Base-by-base conservation (phyloP, 30 jellyfish, hydroid and myxozoan species). In the Hydra vulgaris region DNA sequence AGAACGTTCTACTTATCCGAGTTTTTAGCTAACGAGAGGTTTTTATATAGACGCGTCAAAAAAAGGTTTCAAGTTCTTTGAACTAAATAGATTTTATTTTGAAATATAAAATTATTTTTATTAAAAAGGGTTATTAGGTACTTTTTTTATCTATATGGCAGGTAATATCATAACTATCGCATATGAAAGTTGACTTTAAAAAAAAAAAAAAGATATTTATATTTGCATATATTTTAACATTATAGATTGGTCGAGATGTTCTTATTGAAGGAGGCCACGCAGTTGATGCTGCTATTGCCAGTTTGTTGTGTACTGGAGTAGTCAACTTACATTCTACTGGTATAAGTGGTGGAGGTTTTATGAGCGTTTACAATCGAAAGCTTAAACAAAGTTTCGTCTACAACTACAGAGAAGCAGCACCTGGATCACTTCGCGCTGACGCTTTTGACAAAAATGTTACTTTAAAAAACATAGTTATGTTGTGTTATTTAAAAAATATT, bases 261-360 rank as follows among this genome's bases (percentile, higher is more conserved):
- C 88, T 89, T 19, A 70, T 70, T 81, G 54, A 71, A 23, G 94
- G 94, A 15, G 97, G 97, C 8, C 82, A 88, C 21, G 97, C 97
- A 78, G 95, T 86, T 22, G 97, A 89, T 89, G 97, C 85, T 8
- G 94, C 97, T 0, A 85, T 89, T 0, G 97, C 97, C 18, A 76
- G 87, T 20, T 68, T 89, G 25, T 23, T 89, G 15, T 89, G 97
- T 80, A 54, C 77, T 0, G 97, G 97, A 1, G 89, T 86, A 53
- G 72, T 85, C 71, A 86, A 89, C 72, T 71, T 82, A 27, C 95
- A 86, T 55, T 89, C 95, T 25, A 73, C 97, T 26, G 97, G 97
- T 0, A 85, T 89, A n/a, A 93, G 94, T 19, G 97, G 97, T 7
- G 97, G 97, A 8, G 97, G 95, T n/a, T 89, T 89, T 72, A 80